phyloP scores from a whole-genome alignment of 1,140 invertebrate species.

The Heliconius eleuchia region DNA sequence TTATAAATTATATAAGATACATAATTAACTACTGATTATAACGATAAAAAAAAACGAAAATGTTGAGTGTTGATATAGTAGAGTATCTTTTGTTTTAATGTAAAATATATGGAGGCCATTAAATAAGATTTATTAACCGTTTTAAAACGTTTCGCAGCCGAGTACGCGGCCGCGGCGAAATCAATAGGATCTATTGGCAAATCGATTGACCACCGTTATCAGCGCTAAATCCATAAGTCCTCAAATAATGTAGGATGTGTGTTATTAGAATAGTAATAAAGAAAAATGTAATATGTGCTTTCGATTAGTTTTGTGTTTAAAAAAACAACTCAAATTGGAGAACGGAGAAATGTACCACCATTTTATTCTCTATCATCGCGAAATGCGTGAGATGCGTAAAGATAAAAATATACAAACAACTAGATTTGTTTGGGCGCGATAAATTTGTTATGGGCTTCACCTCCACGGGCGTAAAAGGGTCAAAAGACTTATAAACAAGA shows the following conservation, averaged over 20 bases:
- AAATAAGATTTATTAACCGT: constrained; percentile 21
- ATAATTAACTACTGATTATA: background rate
- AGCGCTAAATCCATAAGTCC: constrained; percentile 21
- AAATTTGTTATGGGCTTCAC: constrained; percentile 22
- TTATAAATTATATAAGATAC: background rate
- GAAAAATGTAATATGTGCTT: too few species aligned
- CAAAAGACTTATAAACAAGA: constrained; percentile 36
- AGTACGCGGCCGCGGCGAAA: constrained; percentile 24
- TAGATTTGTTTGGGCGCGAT: constrained; percentile 25
- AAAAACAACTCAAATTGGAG: too few species aligned
- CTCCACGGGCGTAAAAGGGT: constrained; percentile 28
- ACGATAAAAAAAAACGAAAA: background rate
- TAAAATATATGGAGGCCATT: constrained; percentile 18
- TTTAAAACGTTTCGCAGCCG: constrained; percentile 21
- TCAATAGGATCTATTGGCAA: constrained; percentile 25
- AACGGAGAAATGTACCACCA: background rate
- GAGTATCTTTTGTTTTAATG: constrained; percentile 8
- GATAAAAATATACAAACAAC: constrained; percentile 17
- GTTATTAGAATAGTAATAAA: background rate
- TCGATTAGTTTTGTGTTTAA: too few species aligned
- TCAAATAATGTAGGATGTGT: background rate
- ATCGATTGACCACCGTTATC: constrained; percentile 18
- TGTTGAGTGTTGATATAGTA: background rate
- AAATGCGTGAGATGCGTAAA: background rate
- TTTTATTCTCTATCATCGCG: background rate